Base-by-base conservation (phyloP, 2,113 vertebrate genomes). In the Xenus cinereus region DNA sequence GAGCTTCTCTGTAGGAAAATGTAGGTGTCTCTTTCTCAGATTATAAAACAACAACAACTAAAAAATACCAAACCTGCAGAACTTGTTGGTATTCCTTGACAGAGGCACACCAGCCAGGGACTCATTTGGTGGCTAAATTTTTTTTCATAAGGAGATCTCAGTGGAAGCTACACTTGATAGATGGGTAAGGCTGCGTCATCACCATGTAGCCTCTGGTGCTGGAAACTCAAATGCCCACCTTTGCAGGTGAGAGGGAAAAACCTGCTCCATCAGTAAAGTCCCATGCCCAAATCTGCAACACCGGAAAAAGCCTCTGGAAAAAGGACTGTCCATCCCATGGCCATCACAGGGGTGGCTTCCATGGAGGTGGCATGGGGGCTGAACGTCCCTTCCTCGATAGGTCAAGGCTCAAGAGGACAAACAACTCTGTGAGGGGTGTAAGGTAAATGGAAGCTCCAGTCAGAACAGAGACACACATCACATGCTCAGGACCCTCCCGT, bases 1-100 rank as follows among this genome's bases (percentile, higher is more conserved):
- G 54, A 89, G 53, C 39, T 91, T 95, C 90, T 90, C 59, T 69
- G 41, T 51, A 67, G 56, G 66, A 78, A 72, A 90, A 87, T 48
- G 15, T 26, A 16, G 13, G 10, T 41, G 28, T 83, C 72, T 81
- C 33, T 48, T 63, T 24, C 30, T 26, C 41, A 51, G 51, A 26
- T 60, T 54, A 51, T 32, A 63, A 72, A 82, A 16, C 33, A 60
- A 15, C 15, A 62, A 4, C 17, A 77, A 11, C 7, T 46, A 73
- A 59, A 11, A 22, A 28, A 8, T 8, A 45, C 37, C 72, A 62
- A 51, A 30, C 23, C 4, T 14, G 26, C 32, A 45, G 17, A 59
- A 78, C 10, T 37, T 33, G 39, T 30, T 19, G 53, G 56, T 68
- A 48, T 26, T n/a, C 60, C 89, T 43, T 62, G 32, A 66, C 68